Evolutionary conservation across 2,888 invertebrate genomes (phyloP), one percentile per base, ranked within the genome.

Genomic region (Thera britannica): DNA sequence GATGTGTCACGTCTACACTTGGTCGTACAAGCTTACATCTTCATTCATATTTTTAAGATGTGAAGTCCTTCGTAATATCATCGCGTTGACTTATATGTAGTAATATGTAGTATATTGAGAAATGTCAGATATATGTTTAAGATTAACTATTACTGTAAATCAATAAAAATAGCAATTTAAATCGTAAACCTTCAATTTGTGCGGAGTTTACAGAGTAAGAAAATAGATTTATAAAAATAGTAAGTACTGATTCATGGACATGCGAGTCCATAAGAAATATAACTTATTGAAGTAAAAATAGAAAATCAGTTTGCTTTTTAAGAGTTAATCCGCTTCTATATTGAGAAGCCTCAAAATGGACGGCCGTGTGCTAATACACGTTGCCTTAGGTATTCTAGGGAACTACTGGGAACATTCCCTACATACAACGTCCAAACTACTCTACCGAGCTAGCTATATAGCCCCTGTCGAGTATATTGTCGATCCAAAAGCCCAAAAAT

Each of bases 1-100:
- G 93, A 93, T 93, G 93, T 93, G 93, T 92, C 82, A 88, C 87
- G 90, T 91, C 81, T 82, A 67, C 78, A 81, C 78, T 92, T 92
- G 91, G 92, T 92, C 92, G 81, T 82, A 82, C 78, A 80, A 83
- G 82, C 81, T 74, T 65, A 64, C 51, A 63, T 73, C 78, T 82
- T 80, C 77, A 83, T 79, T 80, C 81, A 75, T 77, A 64, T 72
- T 70, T 74, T 75, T 73, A 78, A 78, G 78, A 77, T 81, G 77
- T 73, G 72, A 72, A 78, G 71, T 73, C 74, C 73, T 75, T 70
- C 70, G 75, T 70, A 65, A 71, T 72, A 64, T 74, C 76, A 76
- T 76, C 74, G 73, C 76, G 75, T 76, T 74, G 73, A 76, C 71
- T 71, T 72, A 72, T 46, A 38, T 36, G 23, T 41, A 65, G 23